Evolutionary conservation across 1,140 invertebrate genomes (phyloP), one percentile per base, ranked within the genome.

Genomic region (Protaetia brevitarsis): DNA sequence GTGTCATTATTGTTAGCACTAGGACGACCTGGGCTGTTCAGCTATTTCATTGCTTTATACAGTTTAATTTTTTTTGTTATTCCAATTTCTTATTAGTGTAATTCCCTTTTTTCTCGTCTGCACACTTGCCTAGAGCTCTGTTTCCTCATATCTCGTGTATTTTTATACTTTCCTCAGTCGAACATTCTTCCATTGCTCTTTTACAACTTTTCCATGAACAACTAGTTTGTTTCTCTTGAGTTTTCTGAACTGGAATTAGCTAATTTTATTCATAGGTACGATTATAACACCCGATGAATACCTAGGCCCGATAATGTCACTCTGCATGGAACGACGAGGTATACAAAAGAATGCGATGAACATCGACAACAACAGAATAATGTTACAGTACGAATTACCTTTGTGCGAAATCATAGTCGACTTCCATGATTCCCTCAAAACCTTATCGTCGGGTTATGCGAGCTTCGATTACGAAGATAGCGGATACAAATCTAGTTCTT

Each of bases 401-500:
- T 78, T 99, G 2, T 93, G 88, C 77, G 97, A 99, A 85, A 90
- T 99, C 26, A 88, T 98, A 1, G 76, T 97, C 2, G 95, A 98
- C 75, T 98, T 99, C 79, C 96, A 97, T 79, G 96, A 99, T 79
- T 82, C 86, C 23, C 79, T 99, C 0, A 99, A 98, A 81, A 89
- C 89, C 19, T 71, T 94, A 10, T 90, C 89, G 13, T 97, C 95
- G 1, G 97, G 97, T 8, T 98, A 95, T 82, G 96, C 95, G 7
- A 97, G 94, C 79, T 99, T 99, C 81, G 96, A 98, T 81, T 99
- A 99, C 80, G 94, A 98, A 82, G 92, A 97, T 79, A 77, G 87
- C 76, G 95, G 91, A 11, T 98, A 92, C 79, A 82, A 92, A 77
- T 58, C 78, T 11, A 88, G 90, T 66, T 76, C 85, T 66, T 80